Evolutionary conservation across 2,797 vertebrate species (phyloP), one percentile per base, ranked within the genome.

Genomic region (Sebastes aleutianus): DNA sequence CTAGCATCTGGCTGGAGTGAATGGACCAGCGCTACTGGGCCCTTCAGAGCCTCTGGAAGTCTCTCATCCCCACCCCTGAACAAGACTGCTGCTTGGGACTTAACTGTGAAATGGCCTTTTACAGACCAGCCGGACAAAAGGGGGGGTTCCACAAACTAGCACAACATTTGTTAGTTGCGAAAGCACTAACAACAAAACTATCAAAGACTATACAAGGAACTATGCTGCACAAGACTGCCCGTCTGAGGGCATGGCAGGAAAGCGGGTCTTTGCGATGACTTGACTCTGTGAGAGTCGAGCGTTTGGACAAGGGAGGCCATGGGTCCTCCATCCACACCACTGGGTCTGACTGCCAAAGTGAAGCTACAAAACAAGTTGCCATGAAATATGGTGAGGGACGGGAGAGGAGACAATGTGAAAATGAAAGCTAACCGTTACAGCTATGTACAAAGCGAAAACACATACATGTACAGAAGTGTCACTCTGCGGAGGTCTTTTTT

Each of bases 391-490:
- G 91, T 88, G 86, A 84, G 87, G 85, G 80, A 91, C 77, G 82
- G 85, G 91, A 82, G 84, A 88, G 43, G 43, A 91, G 83, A 93
- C 87, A 88, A 91, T 94, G 93, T 93, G 92, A 94, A 94, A 90
- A 92, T 66, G 85, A 91, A 87, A 90, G 90, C 72, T 85, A 87
- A 89, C 76, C 85, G 76, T 94, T 87, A 89, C 88, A 93, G 88
- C 91, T 92, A 89, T 94, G 92, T 95, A 93, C 90, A 95, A 91
- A 94, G 88, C 84, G 78, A 90, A 87, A 88, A 91, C 72, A 87
- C 90, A 91, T 90, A 82, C 80, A 92, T 95, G 94, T 96, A 96
- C 95, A 96, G 93, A 94, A 83, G 89, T 94, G 89, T 94, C 92
- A 92, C 88, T 95, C 93, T 90, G 85, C 89, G 84, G 93, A 95